Evolutionary conservation across 2,113 vertebrate species (phyloP).

Genomic region (Marmota monax): DNA sequence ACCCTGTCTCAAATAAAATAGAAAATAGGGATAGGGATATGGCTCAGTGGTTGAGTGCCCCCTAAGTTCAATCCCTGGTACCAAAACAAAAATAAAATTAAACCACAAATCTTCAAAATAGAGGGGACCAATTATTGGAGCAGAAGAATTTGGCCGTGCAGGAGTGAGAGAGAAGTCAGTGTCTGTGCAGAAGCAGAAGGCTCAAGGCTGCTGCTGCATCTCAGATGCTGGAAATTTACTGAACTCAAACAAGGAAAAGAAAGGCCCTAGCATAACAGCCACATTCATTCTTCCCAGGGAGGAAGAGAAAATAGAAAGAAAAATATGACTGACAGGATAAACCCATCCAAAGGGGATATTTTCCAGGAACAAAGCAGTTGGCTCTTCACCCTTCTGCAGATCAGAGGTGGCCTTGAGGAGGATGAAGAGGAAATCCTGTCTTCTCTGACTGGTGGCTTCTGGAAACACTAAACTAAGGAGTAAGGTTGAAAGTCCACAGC

Average conservation of each 20-base stretch:
- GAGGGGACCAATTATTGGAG: background rate
- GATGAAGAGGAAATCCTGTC: background rate
- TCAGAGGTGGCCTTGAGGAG: background rate
- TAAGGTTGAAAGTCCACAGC: background rate
- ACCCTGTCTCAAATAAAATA: too few species aligned
- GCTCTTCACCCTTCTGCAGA: background rate
- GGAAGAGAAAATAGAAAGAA: constrained; percentile 17
- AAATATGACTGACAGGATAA: constrained; percentile 44
- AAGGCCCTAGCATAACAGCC: background rate
- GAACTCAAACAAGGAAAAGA: constrained; percentile 48
- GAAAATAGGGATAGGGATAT: too few species aligned
- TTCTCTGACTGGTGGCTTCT: background rate
- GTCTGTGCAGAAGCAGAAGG: background rate
- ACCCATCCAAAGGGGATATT: constrained; percentile 20
- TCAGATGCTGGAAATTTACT: constrained; percentile 44
- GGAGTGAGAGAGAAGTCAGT: background rate
- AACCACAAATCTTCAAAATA: constrained; percentile 15
- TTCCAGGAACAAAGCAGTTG: constrained; percentile 41
- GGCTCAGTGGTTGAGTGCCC: too few species aligned
- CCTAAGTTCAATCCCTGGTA: too few species aligned
- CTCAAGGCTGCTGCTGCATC: background rate
- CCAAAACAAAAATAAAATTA: background rate
- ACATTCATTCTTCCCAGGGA: background rate
- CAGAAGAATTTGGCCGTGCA: background rate
- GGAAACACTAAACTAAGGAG: background rate